Base-by-base conservation (phyloP, 2,888 invertebrate species). In the Xiphydria camelus region DNA sequence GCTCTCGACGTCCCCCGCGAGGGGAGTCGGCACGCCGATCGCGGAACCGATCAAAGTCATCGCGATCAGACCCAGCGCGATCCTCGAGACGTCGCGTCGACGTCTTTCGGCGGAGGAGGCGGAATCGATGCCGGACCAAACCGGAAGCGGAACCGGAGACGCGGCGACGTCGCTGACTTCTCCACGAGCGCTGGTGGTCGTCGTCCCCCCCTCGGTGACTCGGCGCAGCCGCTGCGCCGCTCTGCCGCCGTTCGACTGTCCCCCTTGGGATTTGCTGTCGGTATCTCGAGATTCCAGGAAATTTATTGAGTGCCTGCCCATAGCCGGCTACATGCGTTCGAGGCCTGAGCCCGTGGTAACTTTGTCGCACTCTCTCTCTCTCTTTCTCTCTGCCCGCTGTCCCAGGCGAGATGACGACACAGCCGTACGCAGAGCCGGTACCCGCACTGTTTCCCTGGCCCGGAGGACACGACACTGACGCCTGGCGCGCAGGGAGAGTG, bases 261-360 rank as follows among this genome's bases (percentile, higher is more conserved):
- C n/a, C 23, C n/a, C 7, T n/a, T n/a, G 23, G 19, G 19, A 17
- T 34, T 48, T 46, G 41, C 38, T 38, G 40, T 49, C 41, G 41
- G 54, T 60, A 55, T 55, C 57, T 56, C 57, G 57, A 57, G 56
- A 58, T 61, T 61, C 61, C 59, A 57, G 51, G 51, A 49, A 56
- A 52, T 51, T 61, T 60, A 67, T 66, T 61, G 62, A 59, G 64
- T 68, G 62, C 67, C 67, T 67, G 71, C 71, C 72, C 72, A 73
- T 73, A 73, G 70, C 72, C 69, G 62, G 66, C 57, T 54, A 59
- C 59, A 59, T 61, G 47, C 50, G 52, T 57, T 62, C 56, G 53
- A 49, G 54, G 53, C 56, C 61, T 55, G 51, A 48, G 44, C 50
- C 49, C 47, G 46, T 32, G 41, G 19, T 18, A 39, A 39, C 39